These are phyloP conservation scores for Anguilla megastoma DNA, from an alignment of 2,797 vertebrate genomes.

Conservation along the genomic window DNA sequence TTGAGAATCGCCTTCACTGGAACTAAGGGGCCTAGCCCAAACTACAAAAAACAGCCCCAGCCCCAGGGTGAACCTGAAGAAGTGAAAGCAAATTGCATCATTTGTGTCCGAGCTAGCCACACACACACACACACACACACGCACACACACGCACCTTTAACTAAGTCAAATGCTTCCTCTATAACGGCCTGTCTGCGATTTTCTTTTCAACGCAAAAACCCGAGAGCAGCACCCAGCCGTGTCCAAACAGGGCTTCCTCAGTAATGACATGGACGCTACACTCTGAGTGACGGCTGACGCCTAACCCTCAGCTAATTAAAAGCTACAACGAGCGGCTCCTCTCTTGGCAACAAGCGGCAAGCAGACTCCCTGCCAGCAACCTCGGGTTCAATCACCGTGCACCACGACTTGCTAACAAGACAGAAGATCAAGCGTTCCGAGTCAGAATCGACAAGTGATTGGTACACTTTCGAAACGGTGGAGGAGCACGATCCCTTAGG, in stretches of 20 bases:
- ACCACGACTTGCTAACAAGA: not conserved
- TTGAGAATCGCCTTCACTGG: no score
- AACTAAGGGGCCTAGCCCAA: no score
- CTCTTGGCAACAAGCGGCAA: not conserved
- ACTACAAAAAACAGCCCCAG: no score
- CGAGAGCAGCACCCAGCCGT: not conserved
- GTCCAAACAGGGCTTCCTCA: not conserved
- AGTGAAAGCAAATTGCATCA: no score
- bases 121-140: not conserved
- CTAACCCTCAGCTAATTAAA: slow-evolving; percentile 8
- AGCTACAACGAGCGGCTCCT: not conserved
- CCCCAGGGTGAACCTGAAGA: no score
- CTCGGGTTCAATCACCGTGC: not conserved
- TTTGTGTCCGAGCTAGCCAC: not conserved
- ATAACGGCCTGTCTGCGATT: not conserved
- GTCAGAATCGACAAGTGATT: not conserved
- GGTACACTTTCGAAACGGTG: not conserved
- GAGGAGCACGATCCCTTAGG: not conserved
- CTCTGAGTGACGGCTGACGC: not conserved
- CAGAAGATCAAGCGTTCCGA: not conserved
- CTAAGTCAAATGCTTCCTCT: not conserved
- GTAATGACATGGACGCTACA: not conserved
- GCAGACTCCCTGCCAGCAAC: not conserved
- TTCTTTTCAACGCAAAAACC: not conserved
- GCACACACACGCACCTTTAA: not conserved